Conservation (phyloP, 2,113 vertebrate genomes). For the Chamaetylas fuelleborni region DNA sequence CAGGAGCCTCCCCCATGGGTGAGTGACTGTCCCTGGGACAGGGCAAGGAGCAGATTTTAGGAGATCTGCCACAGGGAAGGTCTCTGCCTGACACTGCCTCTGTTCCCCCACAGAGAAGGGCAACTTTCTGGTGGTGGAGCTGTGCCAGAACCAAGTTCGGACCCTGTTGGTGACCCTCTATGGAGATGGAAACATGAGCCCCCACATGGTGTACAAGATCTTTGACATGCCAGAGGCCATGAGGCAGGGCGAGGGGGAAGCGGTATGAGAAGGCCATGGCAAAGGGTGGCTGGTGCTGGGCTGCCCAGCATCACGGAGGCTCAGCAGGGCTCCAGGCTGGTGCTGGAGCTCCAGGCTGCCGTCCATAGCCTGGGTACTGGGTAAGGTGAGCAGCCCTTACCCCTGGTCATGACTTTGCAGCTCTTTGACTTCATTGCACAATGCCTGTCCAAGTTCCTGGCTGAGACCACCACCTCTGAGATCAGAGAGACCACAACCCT, state of each 20-base stretch:
- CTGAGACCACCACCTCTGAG: background rate
- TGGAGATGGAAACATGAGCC: conserved; percentile 36
- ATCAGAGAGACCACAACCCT: background rate
- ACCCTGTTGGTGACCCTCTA: conserved; percentile 75
- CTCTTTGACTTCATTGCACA: conserved; percentile 84
- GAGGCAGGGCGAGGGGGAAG: conserved; percentile 71
- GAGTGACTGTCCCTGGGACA: background rate
- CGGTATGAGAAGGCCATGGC: conserved; percentile 62
- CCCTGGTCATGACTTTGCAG: conserved; percentile 39
- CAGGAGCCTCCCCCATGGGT: rapidly evolving
- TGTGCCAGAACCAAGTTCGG: conserved; percentile 78
- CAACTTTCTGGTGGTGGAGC: conserved; percentile 81
- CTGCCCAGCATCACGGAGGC: background rate
- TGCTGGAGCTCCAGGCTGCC: background rate
- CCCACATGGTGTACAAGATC: conserved; percentile 64
- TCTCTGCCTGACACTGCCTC: background rate
- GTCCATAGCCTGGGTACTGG: background rate
- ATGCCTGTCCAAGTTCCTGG: conserved; percentile 77
- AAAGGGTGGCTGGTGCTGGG: background rate
- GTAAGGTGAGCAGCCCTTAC: background rate
- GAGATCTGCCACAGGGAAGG: background rate
- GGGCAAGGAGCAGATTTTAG: background rate
- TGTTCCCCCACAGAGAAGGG: conserved; percentile 75
- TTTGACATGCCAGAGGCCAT: conserved; percentile 73
- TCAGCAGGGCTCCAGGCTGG: rapidly evolving